Percentiles rank a stretch among this genome's conserved stretches.
Conservation (phyloP, 1,140 invertebrate genomes). For the Prorops nasuta region DNA sequence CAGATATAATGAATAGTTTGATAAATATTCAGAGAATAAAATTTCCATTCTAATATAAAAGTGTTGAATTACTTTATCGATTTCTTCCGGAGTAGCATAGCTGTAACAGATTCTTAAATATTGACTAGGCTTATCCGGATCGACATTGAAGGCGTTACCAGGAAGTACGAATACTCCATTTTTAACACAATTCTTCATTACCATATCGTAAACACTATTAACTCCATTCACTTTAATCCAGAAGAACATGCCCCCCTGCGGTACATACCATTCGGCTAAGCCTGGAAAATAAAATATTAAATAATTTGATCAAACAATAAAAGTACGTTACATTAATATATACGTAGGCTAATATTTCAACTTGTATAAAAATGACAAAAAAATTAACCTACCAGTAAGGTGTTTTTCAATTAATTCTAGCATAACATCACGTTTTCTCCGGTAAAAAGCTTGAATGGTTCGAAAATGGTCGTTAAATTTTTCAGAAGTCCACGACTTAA, state of each 20-base stretch:
- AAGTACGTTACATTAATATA: background rate
- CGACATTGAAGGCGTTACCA: constrained; percentile 55
- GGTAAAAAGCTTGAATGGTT: constrained; percentile 58
- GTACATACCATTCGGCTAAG: constrained; percentile 60
- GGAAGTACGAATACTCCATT: constrained; percentile 57
- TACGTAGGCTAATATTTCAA: background rate
- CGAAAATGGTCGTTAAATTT: constrained; percentile 57
- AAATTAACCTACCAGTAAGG: constrained; percentile 53
- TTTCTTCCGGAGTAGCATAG: constrained; percentile 51
- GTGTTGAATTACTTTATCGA: constrained; percentile 60
- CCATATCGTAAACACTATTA: constrained; percentile 53
- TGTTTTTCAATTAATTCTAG: constrained; percentile 56
- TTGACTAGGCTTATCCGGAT: constrained; percentile 41
- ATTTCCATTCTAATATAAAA: too few relatives aligned
- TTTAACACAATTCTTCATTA: constrained; percentile 51
- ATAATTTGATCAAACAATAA: background rate
- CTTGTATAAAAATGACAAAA: too few relatives aligned
- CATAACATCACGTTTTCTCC: constrained; percentile 55
- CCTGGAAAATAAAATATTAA: constrained; percentile 41
- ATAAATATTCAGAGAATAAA: too few relatives aligned
- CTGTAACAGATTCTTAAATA: constrained; percentile 60
- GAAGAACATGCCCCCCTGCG: constrained; percentile 63
- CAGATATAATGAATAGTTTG: too few relatives aligned
- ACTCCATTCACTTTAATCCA: constrained; percentile 60
- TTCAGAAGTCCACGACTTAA: constrained; percentile 54